phyloP scores from a whole-genome alignment of 1,140 invertebrate genomes.

The Halictus rubicundus region DNA sequence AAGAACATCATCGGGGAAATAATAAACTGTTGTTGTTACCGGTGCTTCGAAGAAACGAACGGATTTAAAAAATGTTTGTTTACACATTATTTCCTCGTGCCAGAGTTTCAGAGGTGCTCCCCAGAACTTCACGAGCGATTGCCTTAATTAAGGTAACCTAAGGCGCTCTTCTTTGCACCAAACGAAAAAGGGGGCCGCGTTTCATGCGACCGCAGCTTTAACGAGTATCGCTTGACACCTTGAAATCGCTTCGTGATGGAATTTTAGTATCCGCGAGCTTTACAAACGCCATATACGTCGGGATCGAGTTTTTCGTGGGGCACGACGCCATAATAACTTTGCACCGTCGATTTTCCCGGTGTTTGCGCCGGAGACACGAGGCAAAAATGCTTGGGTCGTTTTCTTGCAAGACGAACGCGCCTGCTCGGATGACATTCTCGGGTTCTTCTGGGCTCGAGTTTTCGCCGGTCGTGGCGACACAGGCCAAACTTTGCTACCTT shows the following conservation, averaged over 20 bases:
- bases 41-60: too few relatives aligned
- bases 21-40: too few relatives aligned
- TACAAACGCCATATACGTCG: constrained; percentile 47
- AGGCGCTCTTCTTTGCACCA: background rate
- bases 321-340: constrained; percentile 25
- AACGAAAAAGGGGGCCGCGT: constrained; percentile 1
- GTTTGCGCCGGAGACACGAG: constrained; percentile 12
- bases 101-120: background rate
- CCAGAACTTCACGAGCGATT: background rate
- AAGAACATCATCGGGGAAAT: too few relatives aligned
- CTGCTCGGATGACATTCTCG: constrained; percentile 25
- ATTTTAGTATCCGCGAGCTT: constrained; percentile 45
- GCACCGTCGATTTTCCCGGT: constrained; percentile 38
- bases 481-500: background rate
- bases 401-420: background rate
- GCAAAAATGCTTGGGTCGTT: background rate
- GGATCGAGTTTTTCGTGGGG: constrained; percentile 36
- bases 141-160: constrained; percentile 24
- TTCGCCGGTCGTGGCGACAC: constrained; percentile 1
- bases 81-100: background rate
- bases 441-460: constrained; percentile 14
- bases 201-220: constrained; percentile 12
- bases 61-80: too few relatives aligned
- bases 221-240: constrained; percentile 55
- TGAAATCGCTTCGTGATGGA: constrained; percentile 53